These are phyloP conservation scores for Athene noctua DNA, from an alignment of 2,113 vertebrate species.

Conservation along the genomic window DNA sequence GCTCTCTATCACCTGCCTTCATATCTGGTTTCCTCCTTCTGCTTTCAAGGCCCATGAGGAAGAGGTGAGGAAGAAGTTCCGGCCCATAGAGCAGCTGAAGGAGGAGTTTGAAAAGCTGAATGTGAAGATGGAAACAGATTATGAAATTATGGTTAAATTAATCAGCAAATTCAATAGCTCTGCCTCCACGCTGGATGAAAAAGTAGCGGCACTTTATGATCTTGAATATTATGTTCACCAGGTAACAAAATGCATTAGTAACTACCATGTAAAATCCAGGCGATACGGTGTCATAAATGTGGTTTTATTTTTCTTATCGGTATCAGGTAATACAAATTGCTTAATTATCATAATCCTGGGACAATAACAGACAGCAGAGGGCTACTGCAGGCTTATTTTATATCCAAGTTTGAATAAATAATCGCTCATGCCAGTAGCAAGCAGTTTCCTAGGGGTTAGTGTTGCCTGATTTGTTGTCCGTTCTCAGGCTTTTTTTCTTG, in stretches of 20 bases:
- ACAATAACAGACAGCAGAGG: constrained; percentile 42
- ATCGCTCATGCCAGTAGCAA: neutral
- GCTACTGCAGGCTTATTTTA: constrained; percentile 21
- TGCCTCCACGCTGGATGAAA: constrained; percentile 79
- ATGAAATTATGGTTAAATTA: constrained; percentile 87
- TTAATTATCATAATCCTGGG: constrained; percentile 57
- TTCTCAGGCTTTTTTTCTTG: neutral
- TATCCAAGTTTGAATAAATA: constrained; percentile 18
- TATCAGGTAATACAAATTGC: constrained; percentile 54
- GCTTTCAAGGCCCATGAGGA: constrained; percentile 62
- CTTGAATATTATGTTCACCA: constrained; percentile 97
- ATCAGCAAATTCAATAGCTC: constrained; percentile 85
- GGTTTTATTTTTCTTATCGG: constrained; percentile 44
- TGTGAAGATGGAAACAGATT: constrained; percentile 88
- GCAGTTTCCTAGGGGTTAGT: neutral
- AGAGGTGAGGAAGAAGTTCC: constrained; percentile 72
- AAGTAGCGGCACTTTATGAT: constrained; percentile 83
- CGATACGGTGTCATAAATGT: neutral
- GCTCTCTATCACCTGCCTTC: neutral
- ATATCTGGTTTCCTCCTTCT: neutral
- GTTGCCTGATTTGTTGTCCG: neutral
- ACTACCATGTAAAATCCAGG: neutral
- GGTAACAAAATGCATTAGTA: constrained; percentile 70
- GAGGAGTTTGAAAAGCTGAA: constrained; percentile 87
- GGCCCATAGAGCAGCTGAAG: constrained; percentile 87